Base-by-base conservation (phyloP, 2,113 vertebrate species). In the Planiliza haematocheilus region DNA sequence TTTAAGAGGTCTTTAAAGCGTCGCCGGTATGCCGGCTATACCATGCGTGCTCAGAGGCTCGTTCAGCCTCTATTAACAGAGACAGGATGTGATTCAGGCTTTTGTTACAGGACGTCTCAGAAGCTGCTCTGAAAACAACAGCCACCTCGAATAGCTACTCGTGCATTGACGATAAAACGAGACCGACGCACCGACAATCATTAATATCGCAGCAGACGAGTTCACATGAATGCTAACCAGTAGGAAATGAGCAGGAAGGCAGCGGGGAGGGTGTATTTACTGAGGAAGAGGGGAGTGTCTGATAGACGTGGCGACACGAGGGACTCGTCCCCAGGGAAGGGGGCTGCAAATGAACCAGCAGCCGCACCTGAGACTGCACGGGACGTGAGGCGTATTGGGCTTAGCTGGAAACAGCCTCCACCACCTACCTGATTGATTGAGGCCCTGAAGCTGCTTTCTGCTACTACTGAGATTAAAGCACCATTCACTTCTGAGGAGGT, bases 271-370 rank as follows among this genome's bases (percentile, higher is more conserved):
- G 77, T 64, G 70, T 64, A 42, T 55, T 61, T 58, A 63, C 20
- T 52, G 63, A 80, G 64, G 83, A 39, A 59, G 70, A 46, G 61
- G 70, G 79, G 79, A n/a, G 68, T 41, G 71, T 75, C 84, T 86
- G 74, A 77, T 70, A 49, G 81, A 82, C 11, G 41, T 52, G 17
- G 64, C 20, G 58, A 90, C 83, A 87, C 50, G 74, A 77, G 70
- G 77, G 79, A 74, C 71, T 56, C 1, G 13, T 88, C 85, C 79
- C 67, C 9, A 20, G 87, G 50, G 86, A 70, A n/a, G n/a, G 39
- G 46, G 24, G 37, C 70, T 65, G 59, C 77, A 84, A 88, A 91
- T 87, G 57, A 89, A 88, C 69, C 84, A 79, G 85, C 50, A 88
- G 65, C 70, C 53, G 77, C 81, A 91, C 82, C 82, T 89, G 88